phyloP scores from a whole-genome alignment of 2,113 vertebrate species.

The Glaucomys volans region DNA sequence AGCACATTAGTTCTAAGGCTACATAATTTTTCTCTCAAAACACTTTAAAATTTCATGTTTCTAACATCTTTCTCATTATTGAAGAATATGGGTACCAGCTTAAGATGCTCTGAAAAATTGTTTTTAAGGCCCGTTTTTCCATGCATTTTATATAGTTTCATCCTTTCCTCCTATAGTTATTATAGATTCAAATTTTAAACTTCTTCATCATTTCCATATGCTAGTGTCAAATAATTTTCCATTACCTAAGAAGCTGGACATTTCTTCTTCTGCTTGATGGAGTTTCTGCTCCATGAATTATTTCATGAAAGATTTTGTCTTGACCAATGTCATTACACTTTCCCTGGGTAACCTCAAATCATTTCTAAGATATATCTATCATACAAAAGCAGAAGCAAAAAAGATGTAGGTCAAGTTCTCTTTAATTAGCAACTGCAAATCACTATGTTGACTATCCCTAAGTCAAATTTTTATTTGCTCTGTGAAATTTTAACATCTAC shows the following conservation, averaged over 20 bases:
- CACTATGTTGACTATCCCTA: slow-evolving; percentile 63
- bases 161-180: slow-evolving; percentile 56
- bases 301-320: slow-evolving; percentile 77
- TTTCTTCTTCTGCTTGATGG: slow-evolving; percentile 74
- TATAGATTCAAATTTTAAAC: slow-evolving; percentile 71
- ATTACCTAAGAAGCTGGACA: slow-evolving; percentile 74
- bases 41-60: slow-evolving; percentile 64
- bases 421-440: slow-evolving; percentile 80
- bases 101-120: slow-evolving; percentile 48
- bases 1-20: not conserved
- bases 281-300: slow-evolving; percentile 81
- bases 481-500: slow-evolving; percentile 47
- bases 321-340: slow-evolving; percentile 76
- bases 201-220: slow-evolving; percentile 72
- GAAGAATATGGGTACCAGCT: slow-evolving; percentile 38
- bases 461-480: slow-evolving; percentile 62
- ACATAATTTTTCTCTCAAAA: slow-evolving; percentile 33
- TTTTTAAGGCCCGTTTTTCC: slow-evolving; percentile 52
- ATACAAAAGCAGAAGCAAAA: slow-evolving; percentile 80
- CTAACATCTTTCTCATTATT: slow-evolving; percentile 50
- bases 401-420: slow-evolving; percentile 64
- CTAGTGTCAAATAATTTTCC: slow-evolving; percentile 72
- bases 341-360: slow-evolving; percentile 81
- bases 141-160: slow-evolving; percentile 60
- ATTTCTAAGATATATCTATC: slow-evolving; percentile 83